These are phyloP conservation scores for Synergus japonicus DNA, from an alignment of 2,888 invertebrate genomes.

Conservation along the genomic window DNA sequence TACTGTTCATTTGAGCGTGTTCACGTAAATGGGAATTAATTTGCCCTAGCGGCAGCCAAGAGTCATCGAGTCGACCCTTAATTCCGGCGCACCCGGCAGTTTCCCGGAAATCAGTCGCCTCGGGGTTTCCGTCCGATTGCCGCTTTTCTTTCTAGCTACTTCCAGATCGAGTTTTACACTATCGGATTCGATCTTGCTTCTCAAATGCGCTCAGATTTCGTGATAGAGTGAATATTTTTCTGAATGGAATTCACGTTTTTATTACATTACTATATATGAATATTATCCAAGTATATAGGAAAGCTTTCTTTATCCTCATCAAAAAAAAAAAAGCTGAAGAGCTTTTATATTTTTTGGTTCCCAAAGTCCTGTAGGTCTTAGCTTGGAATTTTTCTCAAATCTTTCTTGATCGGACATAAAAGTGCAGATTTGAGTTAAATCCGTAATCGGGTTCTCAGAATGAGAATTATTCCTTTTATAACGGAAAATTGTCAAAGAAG, in stretches of 20 bases:
- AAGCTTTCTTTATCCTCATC: not conserved
- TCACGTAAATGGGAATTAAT: constrained; percentile 40
- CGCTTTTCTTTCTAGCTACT: constrained; percentile 34
- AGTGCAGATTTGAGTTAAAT: not conserved
- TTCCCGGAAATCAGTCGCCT: constrained; percentile 40
- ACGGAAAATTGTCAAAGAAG: constrained; percentile 16
- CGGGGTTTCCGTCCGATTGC: constrained; percentile 28
- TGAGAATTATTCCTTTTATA: not conserved
- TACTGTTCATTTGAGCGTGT: constrained; percentile 31
- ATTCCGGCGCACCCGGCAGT: constrained; percentile 27
- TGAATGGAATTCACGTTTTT: not conserved
- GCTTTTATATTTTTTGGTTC: too few species aligned
- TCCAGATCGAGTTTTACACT: constrained; percentile 24
- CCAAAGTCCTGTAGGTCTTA: too few species aligned
- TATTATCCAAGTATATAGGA: not conserved
- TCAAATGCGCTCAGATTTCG: constrained; percentile 27
- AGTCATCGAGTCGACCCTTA: constrained; percentile 40
- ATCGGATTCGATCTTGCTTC: constrained; percentile 26
- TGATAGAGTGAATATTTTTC: not conserved
- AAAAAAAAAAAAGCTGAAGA: too few species aligned
- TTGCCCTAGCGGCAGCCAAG: constrained; percentile 39
- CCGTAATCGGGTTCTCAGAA: not conserved
- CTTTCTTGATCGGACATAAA: too few species aligned
- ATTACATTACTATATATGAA: not conserved
- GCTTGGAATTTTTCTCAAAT: too few species aligned